These are phyloP conservation scores for Papilio glaucus DNA, from an alignment of 1,140 invertebrate genomes.

Conservation along the genomic window DNA sequence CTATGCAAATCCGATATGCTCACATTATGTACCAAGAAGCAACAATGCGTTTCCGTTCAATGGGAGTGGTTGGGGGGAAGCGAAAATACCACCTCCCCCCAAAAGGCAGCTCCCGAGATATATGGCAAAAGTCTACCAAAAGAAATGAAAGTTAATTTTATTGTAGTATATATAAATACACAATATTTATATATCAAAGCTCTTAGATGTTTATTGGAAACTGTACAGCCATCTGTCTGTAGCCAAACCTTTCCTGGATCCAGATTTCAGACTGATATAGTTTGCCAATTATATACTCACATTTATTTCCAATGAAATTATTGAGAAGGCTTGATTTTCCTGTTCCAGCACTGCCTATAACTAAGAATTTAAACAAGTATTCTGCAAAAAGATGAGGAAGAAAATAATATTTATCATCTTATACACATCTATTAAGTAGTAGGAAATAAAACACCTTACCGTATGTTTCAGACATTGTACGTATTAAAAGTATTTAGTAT, in stretches of 20 bases:
- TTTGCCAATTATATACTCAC: conserved; percentile 83
- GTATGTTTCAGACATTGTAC: conserved; percentile 66
- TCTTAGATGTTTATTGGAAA: too few relatives aligned
- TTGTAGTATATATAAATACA: too few relatives aligned
- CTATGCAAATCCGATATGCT: too few relatives aligned
- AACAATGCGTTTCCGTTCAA: too few relatives aligned
- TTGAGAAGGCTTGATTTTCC: conserved; percentile 95
- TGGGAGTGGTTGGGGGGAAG: too few relatives aligned
- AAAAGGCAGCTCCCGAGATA: too few relatives aligned
- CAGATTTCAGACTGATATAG: conserved; percentile 11
- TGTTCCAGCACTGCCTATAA: conserved; percentile 92
- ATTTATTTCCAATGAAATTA: conserved; percentile 96
- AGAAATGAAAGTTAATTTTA: too few relatives aligned
- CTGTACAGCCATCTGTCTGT: too few relatives aligned
- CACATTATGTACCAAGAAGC: too few relatives aligned
- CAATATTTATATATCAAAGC: too few relatives aligned
- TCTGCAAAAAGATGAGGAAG: conserved; percentile 83
- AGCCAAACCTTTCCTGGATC: conserved; percentile 10
- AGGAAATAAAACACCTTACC: conserved; percentile 44
- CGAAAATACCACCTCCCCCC: too few relatives aligned
- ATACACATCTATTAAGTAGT: background rate
- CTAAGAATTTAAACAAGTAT: conserved; percentile 93
- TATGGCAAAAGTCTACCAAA: too few relatives aligned
- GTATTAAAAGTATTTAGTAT: background rate
- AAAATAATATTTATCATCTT: conserved; percentile 29